Base-by-base conservation (phyloP, 2,888 invertebrate species). In the Caenorhabditis imperialis region DNA sequence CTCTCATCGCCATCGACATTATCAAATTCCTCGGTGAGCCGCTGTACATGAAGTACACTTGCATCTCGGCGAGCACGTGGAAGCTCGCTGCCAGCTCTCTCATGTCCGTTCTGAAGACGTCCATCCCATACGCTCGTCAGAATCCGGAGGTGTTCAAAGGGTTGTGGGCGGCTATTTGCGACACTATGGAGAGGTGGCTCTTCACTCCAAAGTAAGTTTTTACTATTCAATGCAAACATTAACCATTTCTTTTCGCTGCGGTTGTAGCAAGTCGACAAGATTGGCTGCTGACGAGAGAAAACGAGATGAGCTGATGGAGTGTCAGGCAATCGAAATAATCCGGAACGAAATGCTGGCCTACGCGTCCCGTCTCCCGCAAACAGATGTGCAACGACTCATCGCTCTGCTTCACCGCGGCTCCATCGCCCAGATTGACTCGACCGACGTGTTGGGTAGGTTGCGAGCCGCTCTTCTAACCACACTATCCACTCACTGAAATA, bases 111-210 rank as follows among this genome's bases (percentile, higher is more conserved):
- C 90, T 97, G 73, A 92, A 93, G 78, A 92, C 93, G 0, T 95
- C 95, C 0, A 90, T 98, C 40, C 95, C 95, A 6, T 91, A 96
- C 22, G 96, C 96, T 23, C 91, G 95, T 82, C 92, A 92, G 73
- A 87, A 91, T 77, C 92, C 75, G 2, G 75, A 82, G 30, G 53
- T 75, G 14, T 87, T 83, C 53, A 44, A 55, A n/a, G 16, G 58
- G 4, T 63, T 91, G 86, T 98, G 98, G 98, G 92, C 92, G 60
- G 93, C 93, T 83, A 90, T 98, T 65, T 94, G 94, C 0, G 91
- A 91, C 55, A 93, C 94, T 0, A 90, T 98, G 37, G 95, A 97
- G 85, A 93, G 94, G 61, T 97, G 96, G 89, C 91, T 98, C 67
- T 98, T 98, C 88, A 93, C 94, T 8, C 92, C 92, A 86, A 92